phyloP scores from a whole-genome alignment of 35 echinoderm and acorn worm genomes.

The Heliocidaris tuberculata region DNA sequence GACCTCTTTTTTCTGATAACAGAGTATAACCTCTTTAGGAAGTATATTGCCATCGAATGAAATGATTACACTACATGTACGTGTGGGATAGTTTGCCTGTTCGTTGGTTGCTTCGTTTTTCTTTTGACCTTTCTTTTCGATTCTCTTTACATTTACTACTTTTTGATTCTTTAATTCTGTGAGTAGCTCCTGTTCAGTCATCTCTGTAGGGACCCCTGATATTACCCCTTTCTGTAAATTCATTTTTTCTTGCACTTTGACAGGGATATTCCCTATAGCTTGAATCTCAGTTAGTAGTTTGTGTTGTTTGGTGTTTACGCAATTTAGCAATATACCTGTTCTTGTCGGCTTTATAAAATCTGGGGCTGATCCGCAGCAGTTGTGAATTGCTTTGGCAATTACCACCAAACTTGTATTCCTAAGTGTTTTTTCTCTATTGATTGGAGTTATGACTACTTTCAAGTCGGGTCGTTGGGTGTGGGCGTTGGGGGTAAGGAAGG shows the following conservation, averaged over 20 bases:
- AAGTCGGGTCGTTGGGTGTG: not conserved
- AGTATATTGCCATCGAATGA: no score
- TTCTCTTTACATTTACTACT: not conserved
- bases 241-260: not conserved
- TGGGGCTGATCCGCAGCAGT: not conserved
- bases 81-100: no score
- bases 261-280: not conserved
- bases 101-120: no score
- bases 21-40: no score
- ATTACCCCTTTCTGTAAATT: not conserved
- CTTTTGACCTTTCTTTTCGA: no score
- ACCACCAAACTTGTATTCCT: not conserved
- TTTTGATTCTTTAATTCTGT: not conserved
- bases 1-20: no score
- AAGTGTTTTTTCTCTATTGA: not conserved
- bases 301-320: not conserved
- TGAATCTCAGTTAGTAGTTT: not conserved
- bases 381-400: not conserved
- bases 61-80: no score
- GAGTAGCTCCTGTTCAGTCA: not conserved
- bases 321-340: not conserved
- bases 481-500: not conserved
- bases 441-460: not conserved
- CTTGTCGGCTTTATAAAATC: not conserved
- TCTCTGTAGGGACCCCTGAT: not conserved